Evolutionary conservation across 2,888 invertebrate genomes (phyloP), one percentile per base, ranked within the genome.

Genomic region (Melanchra persicariae): DNA sequence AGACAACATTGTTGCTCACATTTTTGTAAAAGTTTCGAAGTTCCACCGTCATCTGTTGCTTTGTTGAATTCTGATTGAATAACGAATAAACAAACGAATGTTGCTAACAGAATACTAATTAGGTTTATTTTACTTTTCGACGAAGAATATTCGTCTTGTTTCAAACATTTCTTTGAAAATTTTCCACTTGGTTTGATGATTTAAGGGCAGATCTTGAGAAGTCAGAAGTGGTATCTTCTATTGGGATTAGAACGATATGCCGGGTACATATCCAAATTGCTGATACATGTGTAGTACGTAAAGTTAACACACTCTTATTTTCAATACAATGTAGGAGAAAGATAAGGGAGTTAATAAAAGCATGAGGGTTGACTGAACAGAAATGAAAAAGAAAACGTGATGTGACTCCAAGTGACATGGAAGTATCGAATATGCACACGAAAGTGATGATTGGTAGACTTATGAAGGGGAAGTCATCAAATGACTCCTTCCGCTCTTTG

Each of bases 21-120:
- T 81, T 77, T 77, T 61, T 68, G 37, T 30, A 24, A 58, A 77
- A 79, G 60, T 81, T 81, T 43, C 43, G 2, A 76, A 77, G 47
- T 77, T 77, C 34, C 17, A 19, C 22, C 77, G 60, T 65, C 78
- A 64, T 78, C 79, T 73, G 69, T 70, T 74, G 69, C 79, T 69
- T 65, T 65, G 58, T 79, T 73, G 63, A 79, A 66, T 79, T 62
- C 52, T 58, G 67, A 74, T 79, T 65, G 52, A 74, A 77, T 73
- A 77, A 58, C 61, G 52, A 74, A 77, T 73, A 77, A 58, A 79
- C 65, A 76, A 79, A 64, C 74, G 66, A 77, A 73, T 62, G 60
- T 58, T 66, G 49, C 74, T 52, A 49, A 66, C n/a, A 10, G 76
- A 74, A 77, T 77, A 74, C 57, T 62, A 66, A 77, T 74, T 54